A percentile compares a stretch with the other conserved stretches of the same genome.
These are phyloP conservation scores for Chirona hameri DNA, from an alignment of 2,888 invertebrate genomes.

Conservation along the genomic window DNA sequence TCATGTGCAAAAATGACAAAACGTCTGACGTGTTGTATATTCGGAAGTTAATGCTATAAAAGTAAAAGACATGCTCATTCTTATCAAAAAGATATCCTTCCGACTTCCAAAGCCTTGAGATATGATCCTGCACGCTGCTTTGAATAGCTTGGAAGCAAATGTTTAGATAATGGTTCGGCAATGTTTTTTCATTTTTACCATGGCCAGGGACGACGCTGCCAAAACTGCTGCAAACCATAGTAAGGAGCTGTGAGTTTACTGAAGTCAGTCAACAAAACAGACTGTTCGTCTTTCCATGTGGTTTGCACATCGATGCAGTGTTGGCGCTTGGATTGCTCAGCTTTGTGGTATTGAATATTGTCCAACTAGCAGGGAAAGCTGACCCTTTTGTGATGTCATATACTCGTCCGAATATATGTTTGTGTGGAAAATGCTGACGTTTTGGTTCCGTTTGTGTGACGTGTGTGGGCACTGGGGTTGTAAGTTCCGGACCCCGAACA, in stretches of 20 bases:
- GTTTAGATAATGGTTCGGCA: background rate
- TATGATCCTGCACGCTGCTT: background rate
- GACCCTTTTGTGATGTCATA: too few relatives aligned
- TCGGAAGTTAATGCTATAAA: background rate
- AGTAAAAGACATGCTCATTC: too few relatives aligned
- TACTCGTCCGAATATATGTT: too few relatives aligned
- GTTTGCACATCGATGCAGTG: background rate
- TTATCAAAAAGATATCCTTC: too few relatives aligned
- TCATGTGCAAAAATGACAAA: background rate
- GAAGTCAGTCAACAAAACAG: background rate
- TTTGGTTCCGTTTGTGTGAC: too few relatives aligned
- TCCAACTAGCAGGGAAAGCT: too few relatives aligned
- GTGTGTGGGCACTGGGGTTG: too few relatives aligned
- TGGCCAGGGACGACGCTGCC: background rate
- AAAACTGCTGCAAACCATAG: background rate
- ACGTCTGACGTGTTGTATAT: background rate
- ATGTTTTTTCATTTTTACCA: background rate
- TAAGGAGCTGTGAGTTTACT: background rate
- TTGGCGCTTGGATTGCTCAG: background rate
- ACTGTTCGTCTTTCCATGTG: conserved; percentile 1
- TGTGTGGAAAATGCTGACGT: too few relatives aligned
- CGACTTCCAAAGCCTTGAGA: too few relatives aligned
- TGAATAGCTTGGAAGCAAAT: background rate
- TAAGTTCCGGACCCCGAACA: too few relatives aligned
- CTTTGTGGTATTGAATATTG: background rate